Evolutionary conservation across 2,797 vertebrate species (phyloP).

Genomic region (Siniperca scherzeri): DNA sequence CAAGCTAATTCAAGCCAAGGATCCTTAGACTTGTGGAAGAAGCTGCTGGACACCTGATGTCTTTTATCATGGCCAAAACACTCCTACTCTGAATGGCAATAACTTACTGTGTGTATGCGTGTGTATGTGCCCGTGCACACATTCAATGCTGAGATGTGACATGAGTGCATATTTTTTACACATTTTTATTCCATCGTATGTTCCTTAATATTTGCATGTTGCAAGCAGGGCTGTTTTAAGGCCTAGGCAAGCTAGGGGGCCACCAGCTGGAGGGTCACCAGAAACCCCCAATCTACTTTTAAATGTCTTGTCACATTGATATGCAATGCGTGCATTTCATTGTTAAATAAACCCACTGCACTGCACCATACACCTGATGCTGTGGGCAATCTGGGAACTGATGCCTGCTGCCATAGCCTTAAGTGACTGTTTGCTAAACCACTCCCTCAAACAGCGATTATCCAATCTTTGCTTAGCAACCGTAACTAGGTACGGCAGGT

Average conservation of each 20-base stretch:
- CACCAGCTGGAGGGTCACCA: background rate
- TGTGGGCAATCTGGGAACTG: background rate
- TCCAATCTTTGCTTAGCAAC: background rate
- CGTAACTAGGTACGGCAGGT: too few relatives aligned
- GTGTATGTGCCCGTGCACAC: background rate
- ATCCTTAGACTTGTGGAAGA: constrained; percentile 39
- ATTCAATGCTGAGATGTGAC: background rate
- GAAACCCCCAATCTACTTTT: background rate
- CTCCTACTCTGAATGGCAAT: constrained; percentile 48
- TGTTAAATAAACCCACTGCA: background rate
- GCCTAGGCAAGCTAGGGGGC: background rate
- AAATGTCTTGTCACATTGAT: background rate
- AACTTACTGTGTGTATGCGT: background rate
- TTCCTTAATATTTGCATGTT: background rate
- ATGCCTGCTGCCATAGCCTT: background rate
- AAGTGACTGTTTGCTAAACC: too few relatives aligned
- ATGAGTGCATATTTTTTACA: background rate
- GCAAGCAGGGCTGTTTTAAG: background rate
- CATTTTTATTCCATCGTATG: background rate
- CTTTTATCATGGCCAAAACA: constrained; percentile 52
- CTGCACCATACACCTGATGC: background rate
- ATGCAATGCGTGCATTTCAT: background rate
- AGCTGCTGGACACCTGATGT: constrained; percentile 43
- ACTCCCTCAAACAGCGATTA: background rate
- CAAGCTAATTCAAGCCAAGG: constrained; percentile 45